A percentile compares a stretch with the other conserved stretches of the same genome.
These are phyloP conservation scores for Sibirionetta formosa DNA, from an alignment of 2,797 vertebrate genomes.

Conservation along the genomic window DNA sequence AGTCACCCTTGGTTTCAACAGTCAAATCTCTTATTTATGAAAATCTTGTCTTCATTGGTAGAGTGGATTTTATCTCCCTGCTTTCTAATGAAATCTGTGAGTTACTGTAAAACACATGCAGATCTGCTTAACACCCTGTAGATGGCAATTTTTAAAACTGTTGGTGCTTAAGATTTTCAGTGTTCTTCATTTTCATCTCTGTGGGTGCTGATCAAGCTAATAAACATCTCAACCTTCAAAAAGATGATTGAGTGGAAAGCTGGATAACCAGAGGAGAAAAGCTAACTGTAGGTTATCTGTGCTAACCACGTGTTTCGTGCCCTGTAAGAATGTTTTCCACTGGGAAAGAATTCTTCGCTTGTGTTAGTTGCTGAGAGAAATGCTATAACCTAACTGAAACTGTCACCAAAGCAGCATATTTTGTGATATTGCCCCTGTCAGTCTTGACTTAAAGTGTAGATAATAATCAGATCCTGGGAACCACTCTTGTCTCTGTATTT, in stretches of 20 bases:
- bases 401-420: constrained; percentile 22
- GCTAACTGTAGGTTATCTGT: neutral
- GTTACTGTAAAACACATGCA: neutral
- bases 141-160: constrained; percentile 44
- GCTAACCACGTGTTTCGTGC: neutral
- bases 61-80: neutral
- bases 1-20: neutral
- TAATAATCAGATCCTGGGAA: neutral
- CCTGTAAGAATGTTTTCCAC: neutral
- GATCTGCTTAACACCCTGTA: constrained; percentile 13
- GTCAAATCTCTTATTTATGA: neutral
- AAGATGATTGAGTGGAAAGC: neutral
- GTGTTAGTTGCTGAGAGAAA: neutral
- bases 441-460: neutral
- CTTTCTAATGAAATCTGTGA: neutral
- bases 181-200: constrained; percentile 48
- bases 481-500: neutral
- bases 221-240: constrained; percentile 41
- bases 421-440: neutral
- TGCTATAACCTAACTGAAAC: neutral
- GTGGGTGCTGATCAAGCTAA: constrained; percentile 50
- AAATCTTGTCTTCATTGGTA: neutral
- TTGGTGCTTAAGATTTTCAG: constrained; percentile 22
- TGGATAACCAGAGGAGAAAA: neutral
- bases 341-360: neutral